Evolutionary conservation across 1,140 invertebrate species (phyloP).

Genomic region (Bombus balteatus): DNA sequence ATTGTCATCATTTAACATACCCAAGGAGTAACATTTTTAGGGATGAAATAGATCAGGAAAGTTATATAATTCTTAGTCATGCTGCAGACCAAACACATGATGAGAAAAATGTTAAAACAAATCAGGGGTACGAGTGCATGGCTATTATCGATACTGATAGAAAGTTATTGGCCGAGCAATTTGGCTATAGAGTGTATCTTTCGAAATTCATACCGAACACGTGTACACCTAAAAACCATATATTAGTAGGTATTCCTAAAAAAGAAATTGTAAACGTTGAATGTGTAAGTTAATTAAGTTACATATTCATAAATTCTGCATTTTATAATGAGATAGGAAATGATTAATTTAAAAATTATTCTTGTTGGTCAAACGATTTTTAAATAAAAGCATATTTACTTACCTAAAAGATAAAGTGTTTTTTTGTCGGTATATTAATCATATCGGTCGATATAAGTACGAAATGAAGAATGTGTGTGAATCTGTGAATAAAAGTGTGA

Average conservation of each 20-base stretch:
- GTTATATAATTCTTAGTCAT: slow-evolving; percentile 93
- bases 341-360: slow-evolving; percentile 19
- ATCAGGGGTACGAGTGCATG: slow-evolving; percentile 92
- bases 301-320: not conserved
- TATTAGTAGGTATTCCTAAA: slow-evolving; percentile 90
- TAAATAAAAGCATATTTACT: slow-evolving; percentile 11
- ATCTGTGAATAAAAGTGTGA: not conserved
- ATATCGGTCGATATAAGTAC: not conserved
- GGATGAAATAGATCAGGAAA: slow-evolving; percentile 82
- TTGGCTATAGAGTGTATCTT: slow-evolving; percentile 89
- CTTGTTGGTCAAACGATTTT: slow-evolving; percentile 21
- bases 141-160: slow-evolving; percentile 94
- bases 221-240: slow-evolving; percentile 97
- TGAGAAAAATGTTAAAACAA: slow-evolving; percentile 86
- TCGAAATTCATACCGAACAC: slow-evolving; percentile 89
- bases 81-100: slow-evolving; percentile 95
- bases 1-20: slow-evolving; percentile 89
- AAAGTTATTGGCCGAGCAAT: slow-evolving; percentile 87
- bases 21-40: slow-evolving; percentile 86
- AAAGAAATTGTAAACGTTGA: not conserved
- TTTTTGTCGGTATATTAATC: not conserved
- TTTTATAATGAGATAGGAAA: too few species aligned
- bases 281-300: not conserved
- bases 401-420: not conserved
- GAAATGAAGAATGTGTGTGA: not conserved